Percentiles rank a stretch among this genome's conserved stretches.
Evolutionary conservation across 1,140 invertebrate genomes (phyloP).

Genomic region (Gonatopus flavifemur): DNA sequence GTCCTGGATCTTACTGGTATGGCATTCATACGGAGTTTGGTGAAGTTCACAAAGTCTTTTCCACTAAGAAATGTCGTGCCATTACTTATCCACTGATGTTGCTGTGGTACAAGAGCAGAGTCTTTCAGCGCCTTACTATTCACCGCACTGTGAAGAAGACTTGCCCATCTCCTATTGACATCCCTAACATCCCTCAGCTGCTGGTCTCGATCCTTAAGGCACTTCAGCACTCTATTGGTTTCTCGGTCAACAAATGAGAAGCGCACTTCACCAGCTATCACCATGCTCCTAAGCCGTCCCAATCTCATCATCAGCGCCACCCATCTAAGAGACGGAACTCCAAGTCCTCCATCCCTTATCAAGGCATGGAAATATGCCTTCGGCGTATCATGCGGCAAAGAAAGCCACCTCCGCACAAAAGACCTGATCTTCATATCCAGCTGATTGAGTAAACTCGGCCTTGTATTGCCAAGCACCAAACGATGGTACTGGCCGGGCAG

Average conservation of each 20-base stretch:
- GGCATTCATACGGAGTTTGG: too few relatives aligned
- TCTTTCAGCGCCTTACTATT: constrained; percentile 30
- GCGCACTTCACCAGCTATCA: background rate
- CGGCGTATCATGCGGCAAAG: constrained; percentile 19
- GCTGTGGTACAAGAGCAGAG: background rate
- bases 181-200: constrained; percentile 14
- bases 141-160: constrained; percentile 13
- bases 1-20: too few relatives aligned
- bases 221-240: constrained; percentile 4
- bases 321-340: constrained; percentile 11
- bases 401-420: constrained; percentile 17
- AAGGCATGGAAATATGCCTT: constrained; percentile 21
- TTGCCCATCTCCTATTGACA: constrained; percentile 13
- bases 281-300: background rate
- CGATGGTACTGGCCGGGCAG: constrained; percentile 20
- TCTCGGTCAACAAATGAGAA: background rate
- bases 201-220: constrained; percentile 18
- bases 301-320: background rate
- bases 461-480: constrained; percentile 11
- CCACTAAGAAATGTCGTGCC: too few relatives aligned
- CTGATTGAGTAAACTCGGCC: constrained; percentile 4
- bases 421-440: constrained; percentile 1
- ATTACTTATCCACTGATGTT: constrained; percentile 9
- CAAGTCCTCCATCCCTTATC: constrained; percentile 21
- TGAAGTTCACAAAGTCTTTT: too few relatives aligned